Evolutionary conservation across 2,888 invertebrate genomes (phyloP).

Genomic region (Stictocephala bisonia): DNA sequence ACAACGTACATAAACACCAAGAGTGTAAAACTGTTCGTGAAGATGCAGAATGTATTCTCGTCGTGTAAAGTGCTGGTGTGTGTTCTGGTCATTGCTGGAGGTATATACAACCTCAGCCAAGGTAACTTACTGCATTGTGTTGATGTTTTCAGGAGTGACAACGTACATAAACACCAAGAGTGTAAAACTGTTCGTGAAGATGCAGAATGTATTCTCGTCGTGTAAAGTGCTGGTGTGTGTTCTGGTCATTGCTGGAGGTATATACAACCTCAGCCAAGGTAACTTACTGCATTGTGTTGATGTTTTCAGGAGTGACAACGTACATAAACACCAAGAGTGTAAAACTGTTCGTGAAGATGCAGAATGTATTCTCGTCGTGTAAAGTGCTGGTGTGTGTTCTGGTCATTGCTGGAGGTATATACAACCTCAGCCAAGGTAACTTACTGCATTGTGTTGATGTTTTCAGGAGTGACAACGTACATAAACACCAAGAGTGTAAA

Average conservation of each 20-base stretch:
- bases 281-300: no score
- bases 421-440: conserved; percentile 74
- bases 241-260: conserved; percentile 80
- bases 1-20: conserved; percentile 82
- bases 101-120: conserved; percentile 74
- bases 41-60: conserved; percentile 84
- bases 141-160: conserved; percentile 74
- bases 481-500: conserved; percentile 83
- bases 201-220: conserved; percentile 83
- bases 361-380: conserved; percentile 82
- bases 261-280: conserved; percentile 76
- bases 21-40: conserved; percentile 83
- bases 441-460: no score
- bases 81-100: conserved; percentile 79
- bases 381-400: conserved; percentile 82
- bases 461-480: conserved; percentile 78
- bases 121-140: no score
- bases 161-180: conserved; percentile 82
- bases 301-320: conserved; percentile 75
- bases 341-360: conserved; percentile 81
- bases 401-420: conserved; percentile 81
- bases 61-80: conserved; percentile 83
- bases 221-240: conserved; percentile 83
- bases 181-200: conserved; percentile 81
- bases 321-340: conserved; percentile 83